Evolutionary conservation across 92 coral and sea anemone genomes (phyloP).

Genomic region (Porites rus): DNA sequence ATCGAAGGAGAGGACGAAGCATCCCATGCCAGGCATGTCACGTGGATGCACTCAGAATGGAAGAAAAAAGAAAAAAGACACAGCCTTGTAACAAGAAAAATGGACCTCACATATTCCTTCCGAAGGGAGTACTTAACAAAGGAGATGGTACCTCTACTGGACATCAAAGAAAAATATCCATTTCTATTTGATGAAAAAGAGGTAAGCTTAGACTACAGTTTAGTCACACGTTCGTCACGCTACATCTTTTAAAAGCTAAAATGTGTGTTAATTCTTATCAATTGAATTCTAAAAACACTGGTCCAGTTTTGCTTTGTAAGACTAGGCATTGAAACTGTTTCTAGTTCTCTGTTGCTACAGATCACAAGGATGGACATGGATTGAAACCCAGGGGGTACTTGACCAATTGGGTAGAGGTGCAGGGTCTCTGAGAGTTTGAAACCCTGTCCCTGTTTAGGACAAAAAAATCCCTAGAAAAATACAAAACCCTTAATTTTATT

Average conservation of each 20-base stretch:
- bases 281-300: too few relatives aligned
- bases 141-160: constrained; percentile 15
- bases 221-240: neutral
- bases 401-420: too few relatives aligned
- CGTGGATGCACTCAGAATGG: constrained; percentile 40
- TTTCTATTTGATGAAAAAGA: constrained; percentile 34
- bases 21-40: constrained; percentile 13
- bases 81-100: constrained; percentile 20
- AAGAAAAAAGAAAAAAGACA: constrained; percentile 21
- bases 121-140: constrained; percentile 27
- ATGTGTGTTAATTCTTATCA: neutral
- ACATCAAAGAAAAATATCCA: constrained; percentile 23
- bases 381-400: too few relatives aligned
- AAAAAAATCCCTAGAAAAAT: too few relatives aligned
- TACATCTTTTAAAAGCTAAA: neutral
- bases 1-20: constrained; percentile 36
- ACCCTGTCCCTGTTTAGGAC: too few relatives aligned
- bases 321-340: too few relatives aligned
- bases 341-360: too few relatives aligned
- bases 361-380: too few relatives aligned
- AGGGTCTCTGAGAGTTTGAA: too few relatives aligned
- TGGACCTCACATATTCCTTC: constrained; percentile 37
- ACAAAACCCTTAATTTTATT: too few relatives aligned
- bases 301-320: too few relatives aligned
- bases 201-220: neutral